Conservation (phyloP, 2,113 vertebrate genomes). For the Gadus macrocephalus region DNA sequence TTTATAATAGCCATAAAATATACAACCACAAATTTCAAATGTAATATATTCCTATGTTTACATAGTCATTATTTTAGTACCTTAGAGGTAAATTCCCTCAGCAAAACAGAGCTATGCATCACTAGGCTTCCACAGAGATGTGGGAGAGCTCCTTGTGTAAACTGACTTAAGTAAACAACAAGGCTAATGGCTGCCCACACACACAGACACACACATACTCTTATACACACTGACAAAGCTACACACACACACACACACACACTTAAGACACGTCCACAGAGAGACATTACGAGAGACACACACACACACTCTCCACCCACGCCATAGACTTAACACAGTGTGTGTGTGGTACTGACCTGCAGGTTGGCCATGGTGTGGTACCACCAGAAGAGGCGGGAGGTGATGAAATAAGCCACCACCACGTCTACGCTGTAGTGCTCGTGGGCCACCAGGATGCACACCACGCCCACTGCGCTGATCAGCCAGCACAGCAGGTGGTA, state of each 20-base stretch:
- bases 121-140: not conserved
- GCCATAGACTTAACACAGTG: no score
- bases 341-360: conserved; percentile 72
- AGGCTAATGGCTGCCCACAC: conserved; percentile 1
- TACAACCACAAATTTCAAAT: no score
- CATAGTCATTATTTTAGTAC: no score
- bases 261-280: no score
- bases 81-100: not conserved
- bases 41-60: no score
- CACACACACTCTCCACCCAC: no score
- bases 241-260: no score
- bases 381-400: conserved; percentile 95
- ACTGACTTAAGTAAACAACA: not conserved
- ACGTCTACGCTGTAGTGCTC: conserved; percentile 96
- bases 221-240: not conserved
- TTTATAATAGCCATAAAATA: no score
- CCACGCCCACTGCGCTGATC: conserved; percentile 85
- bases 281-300: no score
- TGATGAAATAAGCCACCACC: conserved; percentile 92
- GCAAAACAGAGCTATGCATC: not conserved
- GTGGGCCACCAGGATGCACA: conserved; percentile 92
- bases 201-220: conserved; percentile 11
- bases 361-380: conserved; percentile 97
- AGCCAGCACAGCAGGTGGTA: conserved; percentile 95
- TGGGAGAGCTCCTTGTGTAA: not conserved